phyloP scores from a whole-genome alignment of 2,797 vertebrate species.

The Urocyon cinereoargenteus region DNA sequence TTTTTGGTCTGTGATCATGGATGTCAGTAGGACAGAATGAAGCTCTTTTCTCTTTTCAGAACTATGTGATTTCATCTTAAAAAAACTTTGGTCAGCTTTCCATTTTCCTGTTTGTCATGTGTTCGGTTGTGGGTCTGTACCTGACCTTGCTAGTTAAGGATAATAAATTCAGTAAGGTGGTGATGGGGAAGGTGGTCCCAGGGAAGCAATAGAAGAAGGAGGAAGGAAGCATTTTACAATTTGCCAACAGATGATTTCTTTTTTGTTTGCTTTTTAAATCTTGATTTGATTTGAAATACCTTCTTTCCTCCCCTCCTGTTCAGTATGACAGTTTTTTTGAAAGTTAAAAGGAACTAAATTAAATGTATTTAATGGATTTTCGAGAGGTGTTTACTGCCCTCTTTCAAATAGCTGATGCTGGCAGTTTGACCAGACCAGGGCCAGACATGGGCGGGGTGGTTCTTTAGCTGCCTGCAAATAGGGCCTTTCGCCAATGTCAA shows the following conservation, averaged over 20 bases:
- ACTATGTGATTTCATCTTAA: neutral
- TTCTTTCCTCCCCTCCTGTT: neutral
- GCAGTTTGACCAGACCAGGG: neutral
- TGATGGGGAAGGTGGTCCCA: neutral
- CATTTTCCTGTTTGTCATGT: neutral
- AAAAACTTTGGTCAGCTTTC: neutral
- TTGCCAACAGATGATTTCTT: neutral
- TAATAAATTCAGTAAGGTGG: neutral
- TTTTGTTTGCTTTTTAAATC: neutral
- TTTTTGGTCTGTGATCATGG: neutral
- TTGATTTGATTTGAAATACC: conserved; percentile 8
- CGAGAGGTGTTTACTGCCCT: neutral
- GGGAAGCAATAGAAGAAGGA: neutral
- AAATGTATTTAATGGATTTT: neutral
- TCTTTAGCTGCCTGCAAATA: neutral
- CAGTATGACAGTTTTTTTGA: neutral
- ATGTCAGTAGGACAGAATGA: neutral
- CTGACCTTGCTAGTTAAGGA: neutral
- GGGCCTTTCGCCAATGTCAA: neutral
- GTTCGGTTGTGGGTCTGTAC: neutral
- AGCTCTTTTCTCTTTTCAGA: neutral
- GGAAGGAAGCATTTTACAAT: neutral
- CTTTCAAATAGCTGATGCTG: neutral
- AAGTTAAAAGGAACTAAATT: neutral
- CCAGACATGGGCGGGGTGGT: fast-evolving